These are phyloP conservation scores for Hoplias malabaricus DNA, from an alignment of 2,113 vertebrate genomes.

Conservation along the genomic window DNA sequence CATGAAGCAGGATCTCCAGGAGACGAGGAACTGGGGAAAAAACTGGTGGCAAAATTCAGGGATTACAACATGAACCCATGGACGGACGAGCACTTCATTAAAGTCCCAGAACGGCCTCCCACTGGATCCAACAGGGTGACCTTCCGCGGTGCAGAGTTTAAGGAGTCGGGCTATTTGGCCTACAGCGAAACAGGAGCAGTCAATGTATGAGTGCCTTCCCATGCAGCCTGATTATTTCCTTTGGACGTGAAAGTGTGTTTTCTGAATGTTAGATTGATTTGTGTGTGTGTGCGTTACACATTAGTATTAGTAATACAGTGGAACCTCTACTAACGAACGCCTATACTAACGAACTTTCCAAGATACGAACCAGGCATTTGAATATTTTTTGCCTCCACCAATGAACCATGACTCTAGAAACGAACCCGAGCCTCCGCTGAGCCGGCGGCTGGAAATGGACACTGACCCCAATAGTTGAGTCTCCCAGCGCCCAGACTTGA, in stretches of 20 bases:
- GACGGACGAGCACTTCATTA: conserved; percentile 84
- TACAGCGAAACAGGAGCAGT: conserved; percentile 73
- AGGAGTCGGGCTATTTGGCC: conserved; percentile 73
- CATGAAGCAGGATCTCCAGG: conserved; percentile 79
- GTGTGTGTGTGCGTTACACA: too few species aligned
- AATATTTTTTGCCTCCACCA: too few species aligned
- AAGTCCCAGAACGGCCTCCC: conserved; percentile 71
- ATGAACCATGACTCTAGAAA: too few species aligned
- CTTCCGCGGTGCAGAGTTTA: conserved; percentile 33
- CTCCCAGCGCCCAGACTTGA: too few species aligned
- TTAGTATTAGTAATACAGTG: too few species aligned
- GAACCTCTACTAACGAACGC: too few species aligned
- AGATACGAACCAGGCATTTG: too few species aligned
- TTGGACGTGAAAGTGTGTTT: background rate
- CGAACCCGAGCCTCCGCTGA: too few species aligned
- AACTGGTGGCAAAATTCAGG: conserved; percentile 68
- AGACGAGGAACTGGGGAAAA: conserved; percentile 68
- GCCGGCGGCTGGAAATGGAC: too few species aligned
- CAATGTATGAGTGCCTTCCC: conserved; percentile 62
- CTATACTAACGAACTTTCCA: too few species aligned
- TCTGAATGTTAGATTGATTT: too few species aligned
- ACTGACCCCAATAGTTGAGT: too few species aligned
- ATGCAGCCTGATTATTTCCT: background rate
- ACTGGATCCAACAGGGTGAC: conserved; percentile 56
- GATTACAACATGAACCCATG: conserved; percentile 72